Base-by-base conservation (phyloP, 1,140 invertebrate genomes). In the Nasonia giraulti region DNA sequence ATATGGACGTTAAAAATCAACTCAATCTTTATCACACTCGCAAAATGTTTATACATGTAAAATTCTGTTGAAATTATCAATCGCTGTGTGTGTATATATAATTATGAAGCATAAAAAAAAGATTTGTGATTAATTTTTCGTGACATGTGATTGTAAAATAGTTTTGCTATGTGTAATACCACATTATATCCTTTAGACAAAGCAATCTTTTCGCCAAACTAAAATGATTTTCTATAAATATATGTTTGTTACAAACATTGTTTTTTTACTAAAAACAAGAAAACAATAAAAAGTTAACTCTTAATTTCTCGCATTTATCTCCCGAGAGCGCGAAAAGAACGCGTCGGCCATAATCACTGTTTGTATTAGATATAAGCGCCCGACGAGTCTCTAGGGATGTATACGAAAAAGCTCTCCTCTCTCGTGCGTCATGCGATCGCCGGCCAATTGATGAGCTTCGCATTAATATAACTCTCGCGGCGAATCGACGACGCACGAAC, bases 241-340 rank as follows among this genome's bases (percentile, higher is more conserved):
- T 78, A 80, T 17, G 23, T 68, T 80, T 80, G 78, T 80, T 78
- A 44, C n/a, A 44, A 27, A 44, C 8, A 71, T 75, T 44, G 37
- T n/a, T n/a, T 44, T 44, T 27, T 40, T 44, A 44, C 14, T 20
- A 62, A 62, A 20, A 20, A 62, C n/a, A 7, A 7, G 10, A 44
- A 1, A 44, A 44, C 10, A 44, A 44, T 44, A 44, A 62, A 62
- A 79, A 62, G 55, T 62, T 11, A 8, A 27, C 55, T 62, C 23
- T 50, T 77, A 33, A 5, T 50, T 44, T 77, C 4, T 77, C 44
- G 7, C 33, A 37, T 37, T 37, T 37, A 37, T 37, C 33, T 37
- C 33, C 5, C 33, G 33, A 37, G 33, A 37, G 33, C 33, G 33
- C 5, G 33, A 37, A 37, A 37, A 37, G 33, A 37, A 37, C 33